phyloP scores from a whole-genome alignment of 2,888 invertebrate species.

The Eurytoma adleriae region DNA sequence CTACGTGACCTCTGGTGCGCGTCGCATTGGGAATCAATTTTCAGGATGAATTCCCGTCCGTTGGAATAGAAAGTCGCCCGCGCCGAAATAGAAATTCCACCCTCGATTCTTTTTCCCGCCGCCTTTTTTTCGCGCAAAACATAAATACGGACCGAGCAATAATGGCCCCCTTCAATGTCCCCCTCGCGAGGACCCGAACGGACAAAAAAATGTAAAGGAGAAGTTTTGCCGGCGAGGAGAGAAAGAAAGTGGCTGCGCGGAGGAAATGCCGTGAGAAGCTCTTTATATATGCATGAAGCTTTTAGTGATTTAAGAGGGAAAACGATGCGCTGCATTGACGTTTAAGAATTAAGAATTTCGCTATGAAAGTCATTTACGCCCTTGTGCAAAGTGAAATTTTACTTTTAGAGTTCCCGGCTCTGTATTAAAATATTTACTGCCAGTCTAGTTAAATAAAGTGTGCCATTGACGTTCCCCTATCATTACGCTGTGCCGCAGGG shows the following conservation, averaged over 20 bases:
- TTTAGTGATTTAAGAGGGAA: conserved; percentile 39
- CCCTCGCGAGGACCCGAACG: not conserved
- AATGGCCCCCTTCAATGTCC: not conserved
- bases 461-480: too few species aligned
- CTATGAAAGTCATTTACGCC: not conserved
- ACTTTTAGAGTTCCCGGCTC: not conserved
- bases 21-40: not conserved
- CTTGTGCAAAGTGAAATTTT: conserved; percentile 5
- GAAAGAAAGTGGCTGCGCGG: not conserved
- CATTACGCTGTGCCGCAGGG: too few species aligned
- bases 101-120: not conserved
- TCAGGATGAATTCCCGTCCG: not conserved
- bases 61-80: not conserved
- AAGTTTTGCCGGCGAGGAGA: not conserved
- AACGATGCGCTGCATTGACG: conserved; percentile 18
- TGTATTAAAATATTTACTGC: conserved; percentile 5
- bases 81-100: not conserved
- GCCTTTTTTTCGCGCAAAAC: not conserved
- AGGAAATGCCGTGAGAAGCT: conserved; percentile 5
- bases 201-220: not conserved
- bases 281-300: conserved; percentile 39
- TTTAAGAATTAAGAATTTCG: conserved; percentile 15
- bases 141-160: not conserved
- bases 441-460: not conserved
- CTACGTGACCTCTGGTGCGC: not conserved